These are phyloP conservation scores for Choloepus didactylus DNA, from an alignment of 2,797 vertebrate genomes.

Conservation along the genomic window DNA sequence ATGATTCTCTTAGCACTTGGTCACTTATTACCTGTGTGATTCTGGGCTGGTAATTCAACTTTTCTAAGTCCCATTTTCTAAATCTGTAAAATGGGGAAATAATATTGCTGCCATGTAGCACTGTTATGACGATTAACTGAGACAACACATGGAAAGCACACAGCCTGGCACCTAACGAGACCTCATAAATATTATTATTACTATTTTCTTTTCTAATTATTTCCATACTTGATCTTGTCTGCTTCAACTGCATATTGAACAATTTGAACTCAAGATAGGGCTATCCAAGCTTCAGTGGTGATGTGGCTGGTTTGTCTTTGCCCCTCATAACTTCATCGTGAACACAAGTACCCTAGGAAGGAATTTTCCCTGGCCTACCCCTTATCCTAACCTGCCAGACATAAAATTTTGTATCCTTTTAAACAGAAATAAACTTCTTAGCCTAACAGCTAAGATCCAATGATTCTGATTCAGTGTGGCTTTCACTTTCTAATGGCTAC, in stretches of 20 bases:
- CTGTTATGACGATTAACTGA: not conserved
- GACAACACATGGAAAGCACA: not conserved
- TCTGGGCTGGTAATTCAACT: not conserved
- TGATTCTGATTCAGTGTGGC: not conserved
- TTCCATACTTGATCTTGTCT: not conserved
- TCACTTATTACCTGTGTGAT: not conserved
- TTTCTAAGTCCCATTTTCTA: not conserved
- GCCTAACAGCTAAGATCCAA: not conserved
- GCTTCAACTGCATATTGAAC: not conserved
- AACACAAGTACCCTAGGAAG: not conserved
- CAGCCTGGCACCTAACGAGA: not conserved
- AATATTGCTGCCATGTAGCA: not conserved
- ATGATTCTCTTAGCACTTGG: not conserved
- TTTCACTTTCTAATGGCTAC: not conserved
- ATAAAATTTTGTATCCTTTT: slow-evolving; percentile 9
- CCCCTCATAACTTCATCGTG: not conserved
- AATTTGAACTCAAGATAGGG: not conserved
- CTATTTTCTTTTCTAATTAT: not conserved
- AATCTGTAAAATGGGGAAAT: not conserved
- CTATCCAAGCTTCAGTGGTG: not conserved
- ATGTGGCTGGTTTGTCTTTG: not conserved
- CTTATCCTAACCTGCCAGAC: not conserved
- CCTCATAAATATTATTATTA: not conserved
- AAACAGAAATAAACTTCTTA: not conserved
- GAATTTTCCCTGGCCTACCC: not conserved